These are phyloP conservation scores for Maniola hyperantus DNA, from an alignment of 2,888 invertebrate species.

Conservation along the genomic window DNA sequence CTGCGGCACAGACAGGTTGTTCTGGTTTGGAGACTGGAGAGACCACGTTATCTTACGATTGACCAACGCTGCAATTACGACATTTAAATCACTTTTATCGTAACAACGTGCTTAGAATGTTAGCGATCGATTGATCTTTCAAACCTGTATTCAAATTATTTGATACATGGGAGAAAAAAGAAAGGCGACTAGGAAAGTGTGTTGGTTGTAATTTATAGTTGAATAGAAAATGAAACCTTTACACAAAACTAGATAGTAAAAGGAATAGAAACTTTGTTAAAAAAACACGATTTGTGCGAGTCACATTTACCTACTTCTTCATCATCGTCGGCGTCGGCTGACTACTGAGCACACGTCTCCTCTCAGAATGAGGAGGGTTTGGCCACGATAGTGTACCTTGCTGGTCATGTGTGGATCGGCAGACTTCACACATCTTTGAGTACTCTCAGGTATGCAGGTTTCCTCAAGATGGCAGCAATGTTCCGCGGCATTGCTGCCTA, in stretches of 20 bases:
- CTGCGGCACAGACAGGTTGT: conserved; percentile 3
- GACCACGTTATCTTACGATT: background rate
- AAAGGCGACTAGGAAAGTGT: background rate
- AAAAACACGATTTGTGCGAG: no score
- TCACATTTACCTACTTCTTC: no score
- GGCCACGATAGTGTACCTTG: no score
- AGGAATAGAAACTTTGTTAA: background rate
- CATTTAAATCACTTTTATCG: background rate
- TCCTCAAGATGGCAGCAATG: no score
- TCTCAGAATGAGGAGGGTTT: no score
- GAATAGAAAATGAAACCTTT: background rate
- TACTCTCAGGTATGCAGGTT: no score
- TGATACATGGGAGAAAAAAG: background rate
- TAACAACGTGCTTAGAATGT: background rate
- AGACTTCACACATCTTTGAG: no score
- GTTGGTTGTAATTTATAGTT: background rate
- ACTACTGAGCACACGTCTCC: no score
- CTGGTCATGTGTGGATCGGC: no score
- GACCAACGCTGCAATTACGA: conserved; percentile 1
- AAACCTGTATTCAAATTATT: background rate
- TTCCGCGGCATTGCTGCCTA: no score
- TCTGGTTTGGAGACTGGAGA: background rate
- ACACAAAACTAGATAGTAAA: background rate
- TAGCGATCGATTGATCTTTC: background rate
- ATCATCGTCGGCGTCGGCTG: no score